These are phyloP conservation scores for Tiliacea aurago DNA, from an alignment of 2,888 invertebrate species.

Conservation along the genomic window DNA sequence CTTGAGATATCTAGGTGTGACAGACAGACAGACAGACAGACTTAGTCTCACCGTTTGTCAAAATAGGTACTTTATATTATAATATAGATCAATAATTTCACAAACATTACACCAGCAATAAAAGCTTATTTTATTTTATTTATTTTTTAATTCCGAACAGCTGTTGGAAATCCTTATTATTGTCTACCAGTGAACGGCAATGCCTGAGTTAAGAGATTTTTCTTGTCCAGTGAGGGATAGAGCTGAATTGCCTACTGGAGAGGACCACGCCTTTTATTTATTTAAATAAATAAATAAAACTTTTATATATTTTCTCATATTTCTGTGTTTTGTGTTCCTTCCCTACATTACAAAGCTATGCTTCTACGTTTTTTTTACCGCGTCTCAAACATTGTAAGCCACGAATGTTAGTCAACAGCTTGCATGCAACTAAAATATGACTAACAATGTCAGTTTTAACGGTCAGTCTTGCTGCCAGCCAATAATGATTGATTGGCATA, in stretches of 20 bases:
- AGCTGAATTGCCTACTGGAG: neutral
- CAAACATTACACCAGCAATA: no score
- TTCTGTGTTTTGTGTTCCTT: neutral
- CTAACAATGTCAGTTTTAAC: slow-evolving; percentile 43
- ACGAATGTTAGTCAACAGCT: slow-evolving; percentile 27
- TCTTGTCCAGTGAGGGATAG: neutral
- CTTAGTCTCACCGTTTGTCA: no score
- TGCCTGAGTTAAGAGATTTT: neutral
- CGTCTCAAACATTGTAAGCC: slow-evolving; percentile 13
- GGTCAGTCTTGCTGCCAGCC: slow-evolving; percentile 35
- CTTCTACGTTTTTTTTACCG: neutral
- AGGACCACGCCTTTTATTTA: neutral
- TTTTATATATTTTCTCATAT: neutral
- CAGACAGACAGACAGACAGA: no score
- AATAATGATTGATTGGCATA: slow-evolving; percentile 54
- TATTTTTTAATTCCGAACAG: neutral
- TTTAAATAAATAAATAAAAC: no score
- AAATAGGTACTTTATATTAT: no score
- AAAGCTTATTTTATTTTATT: no score
- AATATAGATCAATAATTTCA: no score
- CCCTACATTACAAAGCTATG: neutral
- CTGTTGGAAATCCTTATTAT: neutral
- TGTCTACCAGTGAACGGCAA: neutral
- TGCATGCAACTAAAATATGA: slow-evolving; percentile 27
- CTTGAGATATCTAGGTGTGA: no score